A percentile compares a stretch with the other conserved stretches of the same genome.
These are phyloP conservation scores for Carlito syrichta DNA, from an alignment of 2,113 vertebrate genomes.

Conservation along the genomic window DNA sequence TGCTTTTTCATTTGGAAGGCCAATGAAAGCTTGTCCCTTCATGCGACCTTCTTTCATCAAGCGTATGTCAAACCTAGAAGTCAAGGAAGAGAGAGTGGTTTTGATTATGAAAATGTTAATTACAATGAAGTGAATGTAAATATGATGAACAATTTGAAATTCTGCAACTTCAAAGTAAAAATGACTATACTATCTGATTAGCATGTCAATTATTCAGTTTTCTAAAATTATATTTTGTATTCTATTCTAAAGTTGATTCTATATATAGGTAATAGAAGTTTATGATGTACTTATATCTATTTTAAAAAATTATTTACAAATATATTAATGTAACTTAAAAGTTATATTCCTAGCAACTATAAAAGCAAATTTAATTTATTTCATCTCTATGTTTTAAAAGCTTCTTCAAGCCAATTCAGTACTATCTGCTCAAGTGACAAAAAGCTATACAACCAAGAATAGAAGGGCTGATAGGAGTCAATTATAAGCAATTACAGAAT, in stretches of 20 bases:
- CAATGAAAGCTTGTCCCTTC: slow-evolving; percentile 98
- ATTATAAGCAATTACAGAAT: not conserved
- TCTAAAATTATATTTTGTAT: not conserved
- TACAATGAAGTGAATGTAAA: not conserved
- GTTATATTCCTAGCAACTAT: not conserved
- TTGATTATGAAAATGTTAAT: not conserved
- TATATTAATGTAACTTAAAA: not conserved
- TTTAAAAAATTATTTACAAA: not conserved
- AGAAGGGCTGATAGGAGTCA: not conserved
- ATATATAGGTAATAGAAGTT: not conserved
- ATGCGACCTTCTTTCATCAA: slow-evolving; percentile 99
- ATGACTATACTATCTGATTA: not conserved
- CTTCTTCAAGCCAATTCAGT: not conserved
- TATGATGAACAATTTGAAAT: not conserved
- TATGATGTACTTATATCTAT: not conserved
- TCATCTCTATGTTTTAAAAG: not conserved
- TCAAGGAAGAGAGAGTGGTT: not conserved
- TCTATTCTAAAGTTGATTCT: not conserved
- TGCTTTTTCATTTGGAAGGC: slow-evolving; percentile 93
- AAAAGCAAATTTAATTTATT: not conserved
- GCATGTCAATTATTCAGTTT: not conserved
- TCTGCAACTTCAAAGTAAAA: not conserved
- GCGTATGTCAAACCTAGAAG: slow-evolving; percentile 94
- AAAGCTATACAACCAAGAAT: not conserved
- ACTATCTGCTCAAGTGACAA: not conserved